These are phyloP conservation scores for Chironomus tepperi DNA, from an alignment of 1,140 invertebrate genomes.

Conservation along the genomic window DNA sequence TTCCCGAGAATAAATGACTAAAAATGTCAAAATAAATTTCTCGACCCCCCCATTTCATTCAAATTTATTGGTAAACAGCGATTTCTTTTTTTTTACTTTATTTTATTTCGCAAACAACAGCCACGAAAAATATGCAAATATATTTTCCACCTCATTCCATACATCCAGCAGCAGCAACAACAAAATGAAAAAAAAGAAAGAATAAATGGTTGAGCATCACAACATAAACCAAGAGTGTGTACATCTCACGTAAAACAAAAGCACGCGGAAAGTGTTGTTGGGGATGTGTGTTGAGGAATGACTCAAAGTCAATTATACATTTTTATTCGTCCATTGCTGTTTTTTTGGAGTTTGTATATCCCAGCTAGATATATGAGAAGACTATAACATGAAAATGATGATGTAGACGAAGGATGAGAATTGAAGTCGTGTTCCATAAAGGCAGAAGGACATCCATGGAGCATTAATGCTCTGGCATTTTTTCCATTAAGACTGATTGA, in stretches of 20 bases:
- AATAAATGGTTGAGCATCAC: neutral
- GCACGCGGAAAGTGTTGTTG: neutral
- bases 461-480: slow-evolving; percentile 18
- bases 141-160: neutral
- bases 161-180: no score
- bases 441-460: neutral
- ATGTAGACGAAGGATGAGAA: neutral
- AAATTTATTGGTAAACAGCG: neutral
- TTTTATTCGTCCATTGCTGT: neutral
- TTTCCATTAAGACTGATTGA: slow-evolving; percentile 22
- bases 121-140: neutral
- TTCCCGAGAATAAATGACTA: neutral
- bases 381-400: no score
- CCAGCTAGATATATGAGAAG: no score
- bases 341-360: neutral
- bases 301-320: slow-evolving; percentile 21
- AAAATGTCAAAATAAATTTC: slow-evolving; percentile 15
- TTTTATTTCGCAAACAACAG: neutral
- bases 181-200: no score
- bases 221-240: neutral
- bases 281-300: neutral
- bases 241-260: neutral
- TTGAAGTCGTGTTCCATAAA: slow-evolving; percentile 2
- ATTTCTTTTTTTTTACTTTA: no score
- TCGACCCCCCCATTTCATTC: neutral